Evolutionary conservation across 2,113 vertebrate genomes (phyloP).

Genomic region (Callospermophilus lateralis): DNA sequence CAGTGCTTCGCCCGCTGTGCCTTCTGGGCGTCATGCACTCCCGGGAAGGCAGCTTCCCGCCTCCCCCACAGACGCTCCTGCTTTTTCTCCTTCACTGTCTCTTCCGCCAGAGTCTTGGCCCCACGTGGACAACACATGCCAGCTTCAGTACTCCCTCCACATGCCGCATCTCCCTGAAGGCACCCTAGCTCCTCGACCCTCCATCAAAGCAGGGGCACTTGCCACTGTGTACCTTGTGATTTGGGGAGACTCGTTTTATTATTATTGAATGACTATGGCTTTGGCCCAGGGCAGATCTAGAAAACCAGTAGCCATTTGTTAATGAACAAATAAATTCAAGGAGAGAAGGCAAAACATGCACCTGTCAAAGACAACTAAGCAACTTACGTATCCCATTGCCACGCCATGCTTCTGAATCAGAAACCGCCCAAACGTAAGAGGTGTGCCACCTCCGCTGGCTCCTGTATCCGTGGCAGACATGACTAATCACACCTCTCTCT

Average conservation of each 20-base stretch:
- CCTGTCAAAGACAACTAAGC: background rate
- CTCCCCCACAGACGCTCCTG: background rate
- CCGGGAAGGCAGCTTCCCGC: background rate
- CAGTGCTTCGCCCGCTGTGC: background rate
- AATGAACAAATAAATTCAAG: background rate
- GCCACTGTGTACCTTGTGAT: too few species aligned
- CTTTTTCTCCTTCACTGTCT: background rate
- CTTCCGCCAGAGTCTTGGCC: background rate
- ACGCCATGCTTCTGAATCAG: background rate
- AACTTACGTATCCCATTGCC: background rate
- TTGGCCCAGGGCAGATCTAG: background rate
- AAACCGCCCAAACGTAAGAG: background rate
- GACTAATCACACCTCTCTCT: background rate
- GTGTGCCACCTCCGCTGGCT: background rate
- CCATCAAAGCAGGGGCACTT: background rate
- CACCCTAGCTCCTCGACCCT: rapidly evolving
- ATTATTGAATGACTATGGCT: background rate
- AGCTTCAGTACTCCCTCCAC: background rate
- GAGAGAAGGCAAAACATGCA: background rate
- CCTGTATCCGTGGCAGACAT: background rate
- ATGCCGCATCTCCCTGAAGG: background rate
- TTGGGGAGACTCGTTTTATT: background rate
- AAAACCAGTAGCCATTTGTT: background rate
- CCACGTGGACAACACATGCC: background rate
- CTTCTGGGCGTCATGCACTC: background rate